Evolutionary conservation across 2,113 vertebrate species (phyloP), one percentile per base, ranked within the genome.

Genomic region (Accipiter cooperii): DNA sequence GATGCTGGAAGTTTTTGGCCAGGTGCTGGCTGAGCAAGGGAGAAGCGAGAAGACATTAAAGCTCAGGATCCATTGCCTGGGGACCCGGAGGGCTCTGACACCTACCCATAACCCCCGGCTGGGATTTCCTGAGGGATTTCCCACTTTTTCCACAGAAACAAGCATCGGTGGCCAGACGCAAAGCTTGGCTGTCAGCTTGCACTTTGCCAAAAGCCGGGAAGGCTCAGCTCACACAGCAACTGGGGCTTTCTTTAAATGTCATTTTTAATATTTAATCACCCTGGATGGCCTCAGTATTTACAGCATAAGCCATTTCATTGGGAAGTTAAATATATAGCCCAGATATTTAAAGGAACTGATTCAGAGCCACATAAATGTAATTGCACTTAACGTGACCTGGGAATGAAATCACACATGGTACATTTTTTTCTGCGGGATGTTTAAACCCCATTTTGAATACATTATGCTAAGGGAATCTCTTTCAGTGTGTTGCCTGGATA

Each of bases 231-330:
- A 1, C 26, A 8, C 40, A n/a, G 78, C 36, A 83, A 47, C 24
- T 2, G 7, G 66, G 46, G 61, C 76, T 81, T 84, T 70, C 69
- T 90, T 69, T n/a, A 92, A 90, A 96, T 81, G 60, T 81, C 69
- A 89, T 89, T 81, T 92, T 93, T 86, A 85, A 78, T 94, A 69
- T 97, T 95, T 86, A 81, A 91, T 90, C 71, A 77, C 49, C 77
- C 65, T 40, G 65, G 49, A 65, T 52, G 83, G 69, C 77, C 82
- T 89, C 84, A 68, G 69, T 91, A 94, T 96, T 95, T 93, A 83
- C 85, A 93, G 82, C 79, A 85, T 58, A 85, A 93, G 80, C 66
- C 65, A 40, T 76, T 95, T 84, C 88, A 82, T 78, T 49, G 49
- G 51, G 80, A 90, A 93, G 79, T 85, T 95, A 90, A 96, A 94